A percentile compares a stretch with the other conserved stretches of the same genome.
Conservation (phyloP, 1,140 invertebrate genomes). For the Drosophila repleta region DNA sequence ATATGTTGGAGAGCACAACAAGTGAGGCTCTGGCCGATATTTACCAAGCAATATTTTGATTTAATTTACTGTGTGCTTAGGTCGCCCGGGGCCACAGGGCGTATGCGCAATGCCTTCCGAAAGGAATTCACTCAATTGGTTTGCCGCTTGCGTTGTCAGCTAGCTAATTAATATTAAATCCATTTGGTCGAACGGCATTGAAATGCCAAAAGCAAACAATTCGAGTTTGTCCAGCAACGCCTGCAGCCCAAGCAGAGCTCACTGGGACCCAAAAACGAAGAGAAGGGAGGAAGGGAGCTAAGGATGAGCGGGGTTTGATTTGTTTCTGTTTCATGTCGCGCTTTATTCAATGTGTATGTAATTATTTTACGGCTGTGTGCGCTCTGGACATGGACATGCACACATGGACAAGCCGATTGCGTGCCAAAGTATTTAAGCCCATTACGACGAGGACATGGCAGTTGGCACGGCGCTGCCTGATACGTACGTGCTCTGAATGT, state of each 20-base stretch:
- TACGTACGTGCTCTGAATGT: conserved; percentile 58
- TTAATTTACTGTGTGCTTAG: conserved; percentile 29
- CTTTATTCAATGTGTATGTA: conserved; percentile 74
- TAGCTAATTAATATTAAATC: conserved; percentile 78
- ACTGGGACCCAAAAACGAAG: neutral
- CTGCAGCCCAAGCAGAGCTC: neutral
- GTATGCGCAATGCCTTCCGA: conserved; percentile 41
- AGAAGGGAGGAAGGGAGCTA: neutral
- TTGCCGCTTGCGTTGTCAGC: conserved; percentile 47
- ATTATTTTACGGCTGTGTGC: conserved; percentile 66
- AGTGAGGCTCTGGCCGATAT: conserved; percentile 8
- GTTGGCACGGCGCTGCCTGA: neutral
- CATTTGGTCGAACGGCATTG: conserved; percentile 68
- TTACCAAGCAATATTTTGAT: conserved; percentile 38
- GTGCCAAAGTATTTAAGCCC: conserved; percentile 50
- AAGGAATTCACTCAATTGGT: conserved; percentile 11
- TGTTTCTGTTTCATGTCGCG: conserved; percentile 61
- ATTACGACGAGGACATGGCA: conserved; percentile 18
- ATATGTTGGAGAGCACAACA: conserved; percentile 10
- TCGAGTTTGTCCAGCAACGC: conserved; percentile 12
- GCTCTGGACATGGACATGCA: conserved; percentile 27
- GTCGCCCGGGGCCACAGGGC: conserved; percentile 6
- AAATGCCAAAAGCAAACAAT: conserved; percentile 63
- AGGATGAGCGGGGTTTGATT: neutral
- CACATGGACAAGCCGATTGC: conserved; percentile 55